phyloP scores from a whole-genome alignment of 1,140 invertebrate species.

The Drosophila miranda region DNA sequence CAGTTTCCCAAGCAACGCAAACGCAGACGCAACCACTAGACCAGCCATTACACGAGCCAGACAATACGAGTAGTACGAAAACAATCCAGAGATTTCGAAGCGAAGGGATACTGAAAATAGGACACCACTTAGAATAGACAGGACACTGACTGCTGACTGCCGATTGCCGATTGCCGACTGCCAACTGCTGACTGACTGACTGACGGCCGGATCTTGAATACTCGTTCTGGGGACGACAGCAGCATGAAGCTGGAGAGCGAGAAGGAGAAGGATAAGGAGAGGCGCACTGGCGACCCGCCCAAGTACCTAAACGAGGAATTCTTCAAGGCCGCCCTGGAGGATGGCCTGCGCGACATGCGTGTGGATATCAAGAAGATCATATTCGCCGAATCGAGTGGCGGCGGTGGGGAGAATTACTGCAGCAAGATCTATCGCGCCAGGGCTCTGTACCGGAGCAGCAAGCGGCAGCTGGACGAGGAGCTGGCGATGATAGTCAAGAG shows the following conservation, averaged over 20 bases:
- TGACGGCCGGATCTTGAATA: no score
- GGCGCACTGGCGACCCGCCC: slow-evolving; percentile 35
- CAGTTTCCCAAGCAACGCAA: slow-evolving; percentile 53
- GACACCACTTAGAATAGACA: not conserved
- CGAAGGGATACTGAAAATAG: no score
- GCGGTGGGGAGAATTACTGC: slow-evolving; percentile 77
- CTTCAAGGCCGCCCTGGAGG: slow-evolving; percentile 74
- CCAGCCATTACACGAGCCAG: slow-evolving; percentile 6
- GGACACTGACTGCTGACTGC: not conserved
- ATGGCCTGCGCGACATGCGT: slow-evolving; percentile 68
- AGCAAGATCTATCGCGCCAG: slow-evolving; percentile 76
- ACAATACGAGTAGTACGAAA: not conserved
- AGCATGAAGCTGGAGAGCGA: slow-evolving; percentile 64
- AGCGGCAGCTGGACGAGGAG: slow-evolving; percentile 71
- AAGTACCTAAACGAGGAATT: slow-evolving; percentile 76
- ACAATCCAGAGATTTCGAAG: not conserved
- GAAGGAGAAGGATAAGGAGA: slow-evolving; percentile 30
- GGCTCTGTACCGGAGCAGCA: slow-evolving; percentile 68
- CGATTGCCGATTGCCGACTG: no score
- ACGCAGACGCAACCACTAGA: slow-evolving; percentile 19
- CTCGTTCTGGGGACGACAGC: no score
- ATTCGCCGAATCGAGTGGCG: slow-evolving; percentile 66
- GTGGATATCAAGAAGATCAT: slow-evolving; percentile 77
- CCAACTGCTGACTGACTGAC: no score
- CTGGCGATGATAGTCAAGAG: slow-evolving; percentile 75